Evolutionary conservation across 2,113 vertebrate genomes (phyloP).

Genomic region (Mustelus asterias): DNA sequence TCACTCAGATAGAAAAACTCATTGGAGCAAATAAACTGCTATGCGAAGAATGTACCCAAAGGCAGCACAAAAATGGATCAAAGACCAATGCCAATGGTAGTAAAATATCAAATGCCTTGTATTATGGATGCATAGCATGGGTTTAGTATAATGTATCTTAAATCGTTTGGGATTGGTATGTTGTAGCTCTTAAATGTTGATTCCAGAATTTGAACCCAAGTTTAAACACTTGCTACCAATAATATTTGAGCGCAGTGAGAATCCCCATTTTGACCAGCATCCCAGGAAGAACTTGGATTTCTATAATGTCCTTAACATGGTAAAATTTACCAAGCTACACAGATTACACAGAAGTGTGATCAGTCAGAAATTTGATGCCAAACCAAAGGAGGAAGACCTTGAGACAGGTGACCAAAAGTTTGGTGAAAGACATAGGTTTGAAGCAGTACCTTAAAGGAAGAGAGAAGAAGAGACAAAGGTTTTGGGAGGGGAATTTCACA

Average conservation of each 20-base stretch:
- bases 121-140: not conserved
- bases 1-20: constrained; percentile 83
- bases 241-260: not conserved
- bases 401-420: not conserved
- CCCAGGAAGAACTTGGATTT: not conserved
- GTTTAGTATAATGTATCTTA: not conserved
- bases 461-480: not conserved
- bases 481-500: not conserved
- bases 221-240: not conserved
- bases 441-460: not conserved
- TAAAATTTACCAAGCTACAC: not conserved
- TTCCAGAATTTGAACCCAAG: not conserved
- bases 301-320: not conserved
- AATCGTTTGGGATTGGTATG: not conserved
- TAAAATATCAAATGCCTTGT: not conserved
- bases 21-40: constrained; percentile 79
- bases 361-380: not conserved
- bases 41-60: constrained; percentile 78
- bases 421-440: not conserved
- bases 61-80: constrained; percentile 48
- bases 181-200: not conserved
- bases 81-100: constrained; percentile 59
- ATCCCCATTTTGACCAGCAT: not conserved
- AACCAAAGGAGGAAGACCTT: not conserved
- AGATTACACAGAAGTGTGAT: not conserved